Base-by-base conservation (phyloP, 2,113 vertebrate genomes). In the Poicephalus gulielmi region DNA sequence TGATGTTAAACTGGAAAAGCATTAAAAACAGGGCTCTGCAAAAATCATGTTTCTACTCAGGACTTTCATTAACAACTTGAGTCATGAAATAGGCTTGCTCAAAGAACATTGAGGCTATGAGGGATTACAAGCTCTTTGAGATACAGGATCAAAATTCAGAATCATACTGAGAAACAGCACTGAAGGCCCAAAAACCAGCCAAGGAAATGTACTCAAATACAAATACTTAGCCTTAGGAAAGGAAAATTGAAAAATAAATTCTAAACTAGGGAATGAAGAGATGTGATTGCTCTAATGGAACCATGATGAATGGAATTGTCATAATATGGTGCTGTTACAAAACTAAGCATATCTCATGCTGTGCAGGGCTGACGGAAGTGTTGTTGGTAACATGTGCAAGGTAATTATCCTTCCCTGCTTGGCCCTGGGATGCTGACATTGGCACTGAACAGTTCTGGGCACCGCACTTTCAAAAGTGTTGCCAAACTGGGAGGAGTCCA, bases 371-470 rank as follows among this genome's bases (percentile, higher is more conserved):
- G 85, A 85, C 39, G 50, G 52, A 83, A 95, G 47, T 64, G 66
- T 30, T 93, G 70, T 66, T 60, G n/a, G 73, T 86, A 86, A 78
- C 84, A 81, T 57, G 75, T 91, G 80, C 78, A 82, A 76, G 39
- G 43, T 91, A 90, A 87, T 89, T 95, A 81, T 55, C 59, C 74
- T 85, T 88, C 66, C 67, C 47, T 90, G 47, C 78, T 88, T 88
- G 82, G 63, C 47, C 55, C 66, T 87, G 52, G 39, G 75, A 88
- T 8, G 35, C 74, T 4, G 6, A 78, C 31, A 24, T 35, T 62
- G 89, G 53, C 83, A 62, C 73, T 28, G 49, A 82, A 43, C 22
- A 7, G 23, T 87, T 96, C 59, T 82, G 84, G 87, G 70, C 52
- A 3, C 39, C 18, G 22, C 31, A 8, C 23, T 82, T 82, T 43